phyloP scores from a whole-genome alignment of 30 jellyfish, hydroid and myxozoan genomes.

The Calvadosia cruxmelitensis region DNA sequence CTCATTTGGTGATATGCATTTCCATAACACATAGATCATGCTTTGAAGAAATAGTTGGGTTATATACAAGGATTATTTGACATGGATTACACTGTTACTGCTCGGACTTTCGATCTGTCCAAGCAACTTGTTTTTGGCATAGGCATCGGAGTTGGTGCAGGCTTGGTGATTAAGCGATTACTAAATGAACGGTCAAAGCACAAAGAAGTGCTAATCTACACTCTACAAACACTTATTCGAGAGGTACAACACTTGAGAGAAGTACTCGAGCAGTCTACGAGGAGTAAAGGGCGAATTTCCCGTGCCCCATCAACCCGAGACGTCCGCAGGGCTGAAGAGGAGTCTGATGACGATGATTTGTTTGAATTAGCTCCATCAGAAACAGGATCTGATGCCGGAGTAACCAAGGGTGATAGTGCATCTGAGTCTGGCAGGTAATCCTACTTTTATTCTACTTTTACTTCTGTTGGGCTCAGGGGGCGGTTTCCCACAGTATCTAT shows the following conservation, averaged over 20 bases:
- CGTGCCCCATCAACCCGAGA: not conserved
- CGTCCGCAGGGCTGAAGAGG: not conserved
- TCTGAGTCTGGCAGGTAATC: not conserved
- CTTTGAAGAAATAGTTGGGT: too few relatives aligned
- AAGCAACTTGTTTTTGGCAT: slow-evolving; percentile 36
- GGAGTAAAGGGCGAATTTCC: not conserved
- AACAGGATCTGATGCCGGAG: not conserved
- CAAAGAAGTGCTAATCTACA: slow-evolving; percentile 13
- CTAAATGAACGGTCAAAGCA: slow-evolving; percentile 19
- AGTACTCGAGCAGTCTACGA: slow-evolving; percentile 2
- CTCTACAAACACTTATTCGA: slow-evolving; percentile 22
- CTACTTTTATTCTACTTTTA: too few relatives aligned
- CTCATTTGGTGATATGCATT: too few relatives aligned
- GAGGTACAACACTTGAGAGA: slow-evolving; percentile 50
- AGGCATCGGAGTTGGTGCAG: slow-evolving; percentile 57
- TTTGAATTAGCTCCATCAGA: slow-evolving; percentile 13
- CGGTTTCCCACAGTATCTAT: too few relatives aligned
- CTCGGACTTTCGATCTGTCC: slow-evolving; percentile 22
- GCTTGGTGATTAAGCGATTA: slow-evolving; percentile 24
- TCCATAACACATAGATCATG: too few relatives aligned
- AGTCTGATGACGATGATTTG: slow-evolving; percentile 52
- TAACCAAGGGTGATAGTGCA: not conserved
- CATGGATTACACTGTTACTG: too few relatives aligned
- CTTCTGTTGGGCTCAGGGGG: too few relatives aligned
- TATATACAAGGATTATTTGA: too few relatives aligned